Percentiles rank a stretch among this genome's conserved stretches.
phyloP scores from a whole-genome alignment of 2,888 invertebrate genomes.

The Nephrotoma flavescens region DNA sequence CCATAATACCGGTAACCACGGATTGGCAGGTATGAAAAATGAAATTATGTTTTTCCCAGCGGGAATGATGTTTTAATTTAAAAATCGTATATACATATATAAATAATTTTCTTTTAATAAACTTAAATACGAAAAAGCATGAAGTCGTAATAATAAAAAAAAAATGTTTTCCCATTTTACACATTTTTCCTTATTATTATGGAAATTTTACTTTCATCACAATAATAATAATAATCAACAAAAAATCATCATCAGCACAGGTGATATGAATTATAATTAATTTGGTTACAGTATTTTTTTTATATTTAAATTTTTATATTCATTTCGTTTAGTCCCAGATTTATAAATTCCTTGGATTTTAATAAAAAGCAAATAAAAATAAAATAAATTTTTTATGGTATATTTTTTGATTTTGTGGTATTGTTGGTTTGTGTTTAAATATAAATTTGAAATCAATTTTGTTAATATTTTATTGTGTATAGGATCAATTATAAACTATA shows the following conservation, averaged over 20 bases:
- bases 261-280: background rate
- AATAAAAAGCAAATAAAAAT: background rate
- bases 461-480: background rate
- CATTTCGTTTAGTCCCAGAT: background rate
- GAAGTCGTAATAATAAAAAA: background rate
- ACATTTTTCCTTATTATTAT: background rate
- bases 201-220: background rate
- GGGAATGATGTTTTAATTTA: background rate
- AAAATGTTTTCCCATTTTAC: background rate
- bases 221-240: background rate
- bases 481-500: background rate
- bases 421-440: background rate
- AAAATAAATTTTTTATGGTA: background rate
- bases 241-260: background rate
- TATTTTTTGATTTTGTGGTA: background rate
- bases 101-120: background rate
- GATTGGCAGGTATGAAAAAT: too few species aligned
- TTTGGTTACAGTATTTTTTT: background rate
- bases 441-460: background rate
- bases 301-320: background rate
- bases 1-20: too few species aligned
- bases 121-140: background rate
- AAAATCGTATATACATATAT: background rate
- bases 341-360: background rate
- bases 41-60: background rate